Evolutionary conservation across 2,113 vertebrate genomes (phyloP).

Genomic region (Zosterops borbonicus): DNA sequence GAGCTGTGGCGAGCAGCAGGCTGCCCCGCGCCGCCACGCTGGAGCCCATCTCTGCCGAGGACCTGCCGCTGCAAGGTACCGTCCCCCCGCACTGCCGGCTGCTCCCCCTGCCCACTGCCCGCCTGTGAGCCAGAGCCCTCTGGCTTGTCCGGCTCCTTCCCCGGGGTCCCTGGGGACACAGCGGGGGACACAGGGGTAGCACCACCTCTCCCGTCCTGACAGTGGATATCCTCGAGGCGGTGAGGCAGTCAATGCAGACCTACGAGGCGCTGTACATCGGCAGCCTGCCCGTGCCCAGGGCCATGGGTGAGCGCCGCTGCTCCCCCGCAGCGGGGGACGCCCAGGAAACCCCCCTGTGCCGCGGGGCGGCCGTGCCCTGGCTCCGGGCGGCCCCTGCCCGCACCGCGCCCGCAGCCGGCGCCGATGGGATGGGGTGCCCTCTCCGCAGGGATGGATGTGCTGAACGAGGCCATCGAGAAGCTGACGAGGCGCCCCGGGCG

Average conservation of each 20-base stretch:
- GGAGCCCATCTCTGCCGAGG: conserved; percentile 82
- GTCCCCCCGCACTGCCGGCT: fast-evolving
- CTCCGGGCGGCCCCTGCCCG: background rate
- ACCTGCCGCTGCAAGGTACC: conserved; percentile 86
- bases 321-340: fast-evolving
- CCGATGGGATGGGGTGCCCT: fast-evolving
- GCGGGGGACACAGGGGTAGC: background rate
- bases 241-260: conserved; percentile 85
- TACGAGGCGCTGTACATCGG: conserved; percentile 90
- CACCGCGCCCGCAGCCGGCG: background rate
- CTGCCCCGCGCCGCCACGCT: conserved; percentile 71
- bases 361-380: fast-evolving
- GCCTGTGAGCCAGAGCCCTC: background rate
- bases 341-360: fast-evolving
- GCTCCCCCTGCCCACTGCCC: background rate
- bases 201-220: conserved; percentile 19
- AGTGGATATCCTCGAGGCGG: conserved; percentile 87
- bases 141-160: background rate
- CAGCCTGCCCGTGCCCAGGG: conserved; percentile 85
- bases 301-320: conserved; percentile 83
- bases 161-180: background rate
- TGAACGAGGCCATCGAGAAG: conserved; percentile 90
- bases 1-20: conserved; percentile 67
- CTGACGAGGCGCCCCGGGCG: conserved; percentile 77
- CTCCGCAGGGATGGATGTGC: conserved; percentile 88